These are phyloP conservation scores for Hydrochoerus hydrochaeris DNA, from an alignment of 2,113 vertebrate species.

Conservation along the genomic window DNA sequence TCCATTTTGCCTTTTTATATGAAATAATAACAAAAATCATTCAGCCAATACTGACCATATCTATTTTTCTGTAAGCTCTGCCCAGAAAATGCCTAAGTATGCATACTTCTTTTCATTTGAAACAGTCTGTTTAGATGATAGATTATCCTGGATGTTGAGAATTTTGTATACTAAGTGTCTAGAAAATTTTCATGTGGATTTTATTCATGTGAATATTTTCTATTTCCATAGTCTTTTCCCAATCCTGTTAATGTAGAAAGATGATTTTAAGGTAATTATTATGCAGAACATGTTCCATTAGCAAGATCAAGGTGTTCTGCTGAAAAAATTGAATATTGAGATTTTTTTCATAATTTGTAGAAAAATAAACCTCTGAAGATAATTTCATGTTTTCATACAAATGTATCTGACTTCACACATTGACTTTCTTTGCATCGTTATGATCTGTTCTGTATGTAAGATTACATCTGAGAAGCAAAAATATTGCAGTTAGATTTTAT, in stretches of 20 bases:
- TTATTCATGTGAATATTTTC: not conserved
- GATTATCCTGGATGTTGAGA: not conserved
- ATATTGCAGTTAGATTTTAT: not conserved
- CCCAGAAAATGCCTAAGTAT: not conserved
- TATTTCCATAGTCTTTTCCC: conserved; percentile 16
- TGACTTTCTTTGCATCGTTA: not conserved
- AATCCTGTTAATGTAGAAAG: conserved; percentile 21
- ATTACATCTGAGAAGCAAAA: not conserved
- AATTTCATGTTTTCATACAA: not conserved
- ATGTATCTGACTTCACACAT: conserved; percentile 38
- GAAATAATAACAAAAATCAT: not conserved
- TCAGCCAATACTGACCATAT: not conserved
- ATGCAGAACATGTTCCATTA: conserved; percentile 58
- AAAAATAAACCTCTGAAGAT: conserved; percentile 3
- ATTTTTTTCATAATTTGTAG: conserved; percentile 9
- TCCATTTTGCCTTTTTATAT: not conserved
- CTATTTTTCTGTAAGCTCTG: not conserved
- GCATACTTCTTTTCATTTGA: not conserved
- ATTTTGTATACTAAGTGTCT: not conserved
- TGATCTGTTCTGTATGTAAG: not conserved
- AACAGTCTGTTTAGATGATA: not conserved
- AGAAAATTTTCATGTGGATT: not conserved
- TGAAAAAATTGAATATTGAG: conserved; percentile 62
- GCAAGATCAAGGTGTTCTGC: not conserved
- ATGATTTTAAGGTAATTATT: conserved; percentile 65